phyloP scores from a whole-genome alignment of 1,140 invertebrate genomes.

The Heliothis virescens region DNA sequence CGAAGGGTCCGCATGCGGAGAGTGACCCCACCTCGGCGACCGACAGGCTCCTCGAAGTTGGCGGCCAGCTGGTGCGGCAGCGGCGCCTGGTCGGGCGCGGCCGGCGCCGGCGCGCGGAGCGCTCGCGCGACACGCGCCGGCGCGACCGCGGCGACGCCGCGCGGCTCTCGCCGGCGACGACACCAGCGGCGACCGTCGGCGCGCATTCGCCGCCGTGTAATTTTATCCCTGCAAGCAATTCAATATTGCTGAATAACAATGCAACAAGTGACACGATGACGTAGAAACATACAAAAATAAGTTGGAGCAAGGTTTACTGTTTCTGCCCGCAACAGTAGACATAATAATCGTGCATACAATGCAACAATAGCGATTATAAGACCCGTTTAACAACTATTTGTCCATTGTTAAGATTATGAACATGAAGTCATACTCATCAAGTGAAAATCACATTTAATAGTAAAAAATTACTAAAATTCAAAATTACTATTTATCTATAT shows the following conservation, averaged over 20 bases:
- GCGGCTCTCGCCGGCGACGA: conserved; percentile 88
- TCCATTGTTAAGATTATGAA: no score
- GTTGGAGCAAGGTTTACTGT: no score
- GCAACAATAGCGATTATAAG: no score
- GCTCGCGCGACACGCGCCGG: conserved; percentile 85
- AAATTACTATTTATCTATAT: no score
- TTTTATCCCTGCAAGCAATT: conserved; percentile 70
- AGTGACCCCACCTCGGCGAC: conserved; percentile 69
- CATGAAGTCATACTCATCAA: no score
- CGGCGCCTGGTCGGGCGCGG: conserved; percentile 74
- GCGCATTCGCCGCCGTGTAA: conserved; percentile 74
- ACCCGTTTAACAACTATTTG: no score
- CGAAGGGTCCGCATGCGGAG: conserved; percentile 27
- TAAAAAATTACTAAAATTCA: no score
- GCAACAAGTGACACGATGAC: not conserved
- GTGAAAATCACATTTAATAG: no score
- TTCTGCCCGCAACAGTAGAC: no score
- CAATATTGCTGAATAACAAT: not conserved
- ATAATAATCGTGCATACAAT: no score
- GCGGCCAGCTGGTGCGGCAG: conserved; percentile 80
- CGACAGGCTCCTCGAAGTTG: conserved; percentile 73
- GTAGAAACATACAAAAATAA: not conserved
- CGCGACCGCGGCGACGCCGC: conserved; percentile 86
- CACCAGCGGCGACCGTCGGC: conserved; percentile 86
- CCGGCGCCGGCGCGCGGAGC: conserved; percentile 70